Evolutionary conservation across 1,140 invertebrate species (phyloP), one percentile per base, ranked within the genome.

Genomic region (Acyrthosiphon pisum): DNA sequence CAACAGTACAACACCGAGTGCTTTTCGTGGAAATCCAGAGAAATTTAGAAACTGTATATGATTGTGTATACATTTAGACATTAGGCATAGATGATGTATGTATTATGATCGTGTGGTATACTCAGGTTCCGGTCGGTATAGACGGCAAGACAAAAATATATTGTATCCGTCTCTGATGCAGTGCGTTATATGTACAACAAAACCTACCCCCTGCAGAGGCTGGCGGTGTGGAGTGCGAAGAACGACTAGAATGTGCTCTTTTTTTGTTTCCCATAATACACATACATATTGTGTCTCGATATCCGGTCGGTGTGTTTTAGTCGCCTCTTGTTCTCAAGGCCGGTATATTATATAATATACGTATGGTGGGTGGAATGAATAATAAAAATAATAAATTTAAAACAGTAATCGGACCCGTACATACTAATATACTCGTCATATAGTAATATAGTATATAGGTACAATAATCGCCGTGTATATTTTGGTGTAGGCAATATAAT

Each of bases 251-350:
- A n/a, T 76, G 30, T 76, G 60, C 14, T 76, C 60, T 76, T 76
- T 60, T 76, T 76, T 76, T 76, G 60, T 76, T 76, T 76, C 60
- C 60, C n/a, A 35, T 76, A 20, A 76, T 76, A 18, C n/a, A n/a
- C 60, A 30, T 60, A 14, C 9, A 83, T 2, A 41, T 83, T 83
- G 81, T 41, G 81, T 83, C 20, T 83, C 81, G 81, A 83, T 83
- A 83, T 83, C 81, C 81, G 81, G 81, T 83, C 81, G 35, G 37
- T 83, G 81, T 83, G 81, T 83, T 83, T 37, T 83, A 83, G 37
- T 22, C 76, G 76, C 76, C 14, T 83, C 76, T 35, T 2, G 35
- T 83, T 83, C 81, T 41, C 81, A 83, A 35, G 81, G 60, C 60
- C 60, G n/a, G 60, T n/a, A 68, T 18, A 60, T 60, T 60, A 26